Conservation (phyloP, 2,888 invertebrate species). For the Colletes collaris region DNA sequence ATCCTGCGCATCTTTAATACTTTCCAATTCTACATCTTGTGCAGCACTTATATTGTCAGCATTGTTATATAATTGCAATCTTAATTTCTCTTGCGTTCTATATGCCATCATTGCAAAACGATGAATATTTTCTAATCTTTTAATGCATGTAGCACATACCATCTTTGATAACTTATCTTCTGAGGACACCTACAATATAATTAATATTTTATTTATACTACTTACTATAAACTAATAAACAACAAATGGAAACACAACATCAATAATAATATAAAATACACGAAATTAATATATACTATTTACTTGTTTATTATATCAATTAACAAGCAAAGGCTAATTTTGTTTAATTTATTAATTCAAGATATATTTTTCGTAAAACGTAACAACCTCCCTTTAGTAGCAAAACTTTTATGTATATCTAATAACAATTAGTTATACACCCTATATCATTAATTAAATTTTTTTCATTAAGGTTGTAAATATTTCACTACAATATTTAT, state of each 20-base stretch:
- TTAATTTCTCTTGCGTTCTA: conserved; percentile 86
- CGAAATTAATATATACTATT: not conserved
- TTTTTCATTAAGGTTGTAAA: not conserved
- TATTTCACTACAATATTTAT: conserved; percentile 2
- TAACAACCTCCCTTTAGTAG: too few relatives aligned
- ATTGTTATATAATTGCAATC: conserved; percentile 73
- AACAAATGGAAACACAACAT: not conserved
- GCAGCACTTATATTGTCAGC: conserved; percentile 57
- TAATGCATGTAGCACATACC: conserved; percentile 87
- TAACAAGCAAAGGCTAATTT: not conserved
- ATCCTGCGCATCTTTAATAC: conserved; percentile 73
- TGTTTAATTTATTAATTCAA: not conserved
- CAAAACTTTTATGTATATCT: not conserved
- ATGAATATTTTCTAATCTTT: conserved; percentile 87
- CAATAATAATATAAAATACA: not conserved
- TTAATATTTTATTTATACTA: conserved; percentile 3
- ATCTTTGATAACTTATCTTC: conserved; percentile 88
- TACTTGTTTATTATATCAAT: not conserved
- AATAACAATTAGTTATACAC: conserved; percentile 8
- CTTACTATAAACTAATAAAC: not conserved
- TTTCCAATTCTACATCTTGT: conserved; percentile 67
- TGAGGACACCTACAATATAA: conserved; percentile 85
- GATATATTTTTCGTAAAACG: too few relatives aligned
- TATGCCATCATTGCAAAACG: conserved; percentile 88
- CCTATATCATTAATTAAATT: conserved; percentile 4